These are phyloP conservation scores for Tribolium freemani DNA, from an alignment of 2,888 invertebrate genomes.

Conservation along the genomic window DNA sequence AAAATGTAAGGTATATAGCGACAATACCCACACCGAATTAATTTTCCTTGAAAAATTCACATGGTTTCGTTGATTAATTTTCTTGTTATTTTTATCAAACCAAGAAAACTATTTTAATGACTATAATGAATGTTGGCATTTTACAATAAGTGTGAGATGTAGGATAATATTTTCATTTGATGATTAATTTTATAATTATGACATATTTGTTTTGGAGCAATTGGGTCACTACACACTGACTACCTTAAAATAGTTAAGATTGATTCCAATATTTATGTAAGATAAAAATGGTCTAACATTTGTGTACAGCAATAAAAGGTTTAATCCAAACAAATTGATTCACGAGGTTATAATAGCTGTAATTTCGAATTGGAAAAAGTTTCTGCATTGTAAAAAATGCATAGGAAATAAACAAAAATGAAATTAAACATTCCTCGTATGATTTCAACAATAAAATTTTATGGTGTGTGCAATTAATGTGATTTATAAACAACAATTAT, in stretches of 20 bases:
- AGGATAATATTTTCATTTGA: no score
- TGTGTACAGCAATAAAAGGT: background rate
- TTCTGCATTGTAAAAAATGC: background rate
- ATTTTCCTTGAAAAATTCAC: constrained; percentile 1
- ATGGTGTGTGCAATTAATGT: no score
- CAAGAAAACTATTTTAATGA: background rate
- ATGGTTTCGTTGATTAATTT: background rate
- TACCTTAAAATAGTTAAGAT: no score
- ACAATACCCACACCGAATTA: background rate
- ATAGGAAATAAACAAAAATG: background rate
- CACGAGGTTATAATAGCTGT: background rate
- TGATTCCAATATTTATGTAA: background rate
- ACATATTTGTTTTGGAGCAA: no score
- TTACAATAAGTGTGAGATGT: no score
- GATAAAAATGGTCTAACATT: background rate
- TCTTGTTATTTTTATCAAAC: background rate
- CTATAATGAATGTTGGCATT: background rate
- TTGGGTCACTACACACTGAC: no score
- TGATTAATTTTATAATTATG: no score
- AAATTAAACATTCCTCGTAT: background rate
- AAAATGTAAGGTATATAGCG: background rate
- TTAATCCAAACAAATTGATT: background rate
- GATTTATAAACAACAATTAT: no score
- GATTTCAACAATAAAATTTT: no score
- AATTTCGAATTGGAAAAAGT: background rate